Evolutionary conservation across 2,797 vertebrate genomes (phyloP).

Genomic region (Pteronotus mesoamericanus): DNA sequence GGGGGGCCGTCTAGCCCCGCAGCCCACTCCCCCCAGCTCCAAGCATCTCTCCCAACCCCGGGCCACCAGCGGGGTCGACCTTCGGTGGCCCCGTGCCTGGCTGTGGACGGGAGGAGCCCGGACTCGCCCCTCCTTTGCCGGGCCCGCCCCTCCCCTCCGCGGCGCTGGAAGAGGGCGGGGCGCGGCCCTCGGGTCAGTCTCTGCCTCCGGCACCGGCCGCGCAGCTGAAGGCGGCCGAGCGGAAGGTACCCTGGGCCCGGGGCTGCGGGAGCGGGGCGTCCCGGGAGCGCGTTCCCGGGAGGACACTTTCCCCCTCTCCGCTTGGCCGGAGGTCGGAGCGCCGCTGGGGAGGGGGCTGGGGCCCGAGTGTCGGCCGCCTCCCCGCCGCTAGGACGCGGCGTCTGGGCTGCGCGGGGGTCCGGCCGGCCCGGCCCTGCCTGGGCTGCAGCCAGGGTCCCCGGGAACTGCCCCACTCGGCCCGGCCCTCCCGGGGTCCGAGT

Average conservation of each 20-base stretch:
- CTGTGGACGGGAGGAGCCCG: background rate
- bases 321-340: background rate
- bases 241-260: conserved; percentile 53
- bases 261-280: background rate
- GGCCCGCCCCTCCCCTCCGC: conserved; percentile 5
- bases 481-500: background rate
- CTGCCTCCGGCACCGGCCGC: conserved; percentile 52
- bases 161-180: conserved; percentile 38
- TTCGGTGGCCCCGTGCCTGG: background rate
- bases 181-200: conserved; percentile 62
- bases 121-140: background rate
- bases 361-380: background rate
- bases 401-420: background rate
- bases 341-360: background rate
- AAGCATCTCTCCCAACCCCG: rapidly evolving
- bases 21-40: background rate
- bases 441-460: background rate
- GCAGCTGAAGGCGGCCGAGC: conserved; percentile 59
- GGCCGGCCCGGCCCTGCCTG: background rate
- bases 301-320: background rate
- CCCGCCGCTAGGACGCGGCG: background rate
- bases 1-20: background rate
- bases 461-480: background rate
- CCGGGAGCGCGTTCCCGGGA: background rate
- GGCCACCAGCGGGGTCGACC: rapidly evolving